A percentile compares a stretch with the other conserved stretches of the same genome.
These are phyloP conservation scores for Crotophaga sulcirostris DNA, from an alignment of 2,113 vertebrate genomes.

Conservation along the genomic window DNA sequence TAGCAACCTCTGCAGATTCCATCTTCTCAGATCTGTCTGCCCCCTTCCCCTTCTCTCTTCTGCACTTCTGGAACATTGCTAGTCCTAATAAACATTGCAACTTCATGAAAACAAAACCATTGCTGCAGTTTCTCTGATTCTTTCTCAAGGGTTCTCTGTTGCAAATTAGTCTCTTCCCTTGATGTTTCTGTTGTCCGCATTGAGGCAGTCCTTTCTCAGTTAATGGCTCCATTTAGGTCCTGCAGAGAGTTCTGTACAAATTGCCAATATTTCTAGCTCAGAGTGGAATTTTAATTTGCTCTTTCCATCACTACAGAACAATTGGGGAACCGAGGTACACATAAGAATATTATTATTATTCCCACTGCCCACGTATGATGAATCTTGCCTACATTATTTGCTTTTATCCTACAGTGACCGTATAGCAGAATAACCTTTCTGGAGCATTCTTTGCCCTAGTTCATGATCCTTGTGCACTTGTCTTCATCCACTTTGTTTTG, in stretches of 20 bases:
- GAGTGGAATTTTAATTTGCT: conserved; percentile 15
- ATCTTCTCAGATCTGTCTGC: not conserved
- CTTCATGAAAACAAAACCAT: not conserved
- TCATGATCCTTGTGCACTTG: not conserved
- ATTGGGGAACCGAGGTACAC: not conserved
- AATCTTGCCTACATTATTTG: not conserved
- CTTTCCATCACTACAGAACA: not conserved
- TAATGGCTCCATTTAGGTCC: not conserved
- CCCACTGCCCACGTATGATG: accelerated
- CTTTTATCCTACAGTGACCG: not conserved
- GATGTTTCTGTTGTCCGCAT: not conserved
- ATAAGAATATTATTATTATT: not conserved
- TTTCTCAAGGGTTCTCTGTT: not conserved
- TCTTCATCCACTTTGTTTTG: not conserved
- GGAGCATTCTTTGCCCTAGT: not conserved
- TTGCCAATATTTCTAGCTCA: not conserved
- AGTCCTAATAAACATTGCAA: not conserved
- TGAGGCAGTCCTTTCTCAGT: conserved; percentile 8
- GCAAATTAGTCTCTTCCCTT: not conserved
- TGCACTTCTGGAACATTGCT: not conserved
- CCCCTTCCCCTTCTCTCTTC: not conserved
- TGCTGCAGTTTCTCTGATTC: not conserved
- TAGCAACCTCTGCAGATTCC: not conserved
- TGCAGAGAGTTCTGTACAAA: not conserved
- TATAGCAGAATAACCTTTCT: not conserved